Percentiles rank a stretch among this genome's conserved stretches.
phyloP scores from a whole-genome alignment of 2,888 invertebrate genomes.

The Erebia palarica region DNA sequence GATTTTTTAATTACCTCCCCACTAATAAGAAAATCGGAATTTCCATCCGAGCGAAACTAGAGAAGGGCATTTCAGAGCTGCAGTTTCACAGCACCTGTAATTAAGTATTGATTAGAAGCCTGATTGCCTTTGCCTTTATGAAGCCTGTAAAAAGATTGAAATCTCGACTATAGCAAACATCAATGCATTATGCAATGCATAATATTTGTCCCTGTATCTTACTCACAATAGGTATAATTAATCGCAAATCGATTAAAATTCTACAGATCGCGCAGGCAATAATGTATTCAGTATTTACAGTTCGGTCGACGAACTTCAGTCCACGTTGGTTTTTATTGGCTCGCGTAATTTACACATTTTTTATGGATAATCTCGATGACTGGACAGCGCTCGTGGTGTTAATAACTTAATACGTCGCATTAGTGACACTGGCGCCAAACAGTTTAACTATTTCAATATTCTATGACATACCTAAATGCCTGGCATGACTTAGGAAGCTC shows the following conservation, averaged over 20 bases:
- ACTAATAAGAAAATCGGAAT: too few species aligned
- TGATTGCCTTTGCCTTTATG: too few species aligned
- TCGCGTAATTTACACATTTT: slow-evolving; percentile 8
- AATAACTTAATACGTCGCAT: slow-evolving; percentile 9
- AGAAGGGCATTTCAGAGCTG: too few species aligned
- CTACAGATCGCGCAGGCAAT: slow-evolving; percentile 10
- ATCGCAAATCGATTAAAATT: background rate
- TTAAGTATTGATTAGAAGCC: too few species aligned
- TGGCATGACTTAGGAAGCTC: too few species aligned
- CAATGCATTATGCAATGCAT: too few species aligned
- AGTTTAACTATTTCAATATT: background rate
- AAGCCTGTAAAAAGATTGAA: too few species aligned
- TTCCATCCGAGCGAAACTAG: too few species aligned
- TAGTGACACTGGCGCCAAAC: slow-evolving; percentile 30
- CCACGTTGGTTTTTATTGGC: slow-evolving; percentile 13
- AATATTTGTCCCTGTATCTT: background rate
- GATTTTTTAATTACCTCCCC: too few species aligned
- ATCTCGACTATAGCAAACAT: background rate
- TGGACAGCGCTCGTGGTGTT: slow-evolving; percentile 17
- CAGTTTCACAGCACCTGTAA: too few species aligned
- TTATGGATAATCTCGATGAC: slow-evolving; percentile 10
- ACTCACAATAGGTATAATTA: background rate
- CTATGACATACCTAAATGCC: too few species aligned
- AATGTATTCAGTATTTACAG: slow-evolving; percentile 11
- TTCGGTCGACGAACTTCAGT: slow-evolving; percentile 16